Base-by-base conservation (phyloP, 2,888 invertebrate species). In the Quadriops clusia region DNA sequence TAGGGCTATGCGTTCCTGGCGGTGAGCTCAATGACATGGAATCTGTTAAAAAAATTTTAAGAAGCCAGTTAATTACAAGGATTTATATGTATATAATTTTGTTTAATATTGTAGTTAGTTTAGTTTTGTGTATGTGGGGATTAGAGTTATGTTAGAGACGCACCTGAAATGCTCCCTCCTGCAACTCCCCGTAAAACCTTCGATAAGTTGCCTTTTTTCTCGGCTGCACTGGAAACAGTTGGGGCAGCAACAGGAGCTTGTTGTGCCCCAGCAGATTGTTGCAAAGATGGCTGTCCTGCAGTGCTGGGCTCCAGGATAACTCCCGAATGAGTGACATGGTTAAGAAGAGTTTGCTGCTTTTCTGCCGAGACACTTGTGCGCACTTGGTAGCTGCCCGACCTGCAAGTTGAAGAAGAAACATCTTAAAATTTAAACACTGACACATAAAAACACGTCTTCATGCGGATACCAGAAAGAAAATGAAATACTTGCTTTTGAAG, bases 11-110 rank as follows among this genome's bases (percentile, higher is more conserved):
- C 34, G 65, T 65, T 10, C 71, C 68, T 23, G 73, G 70, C 20
- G 75, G 75, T 0, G 75, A 76, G 20, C 71, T 73, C 23, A 75
- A 56, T 3, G 74, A 74, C 57, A 74, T 69, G 13, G 75, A 74
- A 53, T 76, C 74, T 69, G 61, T 21, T 51, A 46, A 23, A 47
- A 18, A 15, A 10, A 14, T 9, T 17, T 13, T 37, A 15, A 27
- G 22, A 15, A 14, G n/a, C 9, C 20, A 15, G 24, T 17, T 10
- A 8, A 34, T 34, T 13, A n/a, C n/a, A n/a, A n/a, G n/a, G n/a
- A n/a, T n/a, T n/a, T n/a, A n/a, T n/a, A n/a, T n/a, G n/a, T n/a
- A n/a, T n/a, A n/a, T 17, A 7, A 26, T 25, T n/a, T n/a, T n/a
- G n/a, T n/a, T n/a, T n/a, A n/a, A n/a, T n/a, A n/a, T n/a, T n/a